A percentile compares a stretch with the other conserved stretches of the same genome.
These are phyloP conservation scores for Euspilapteryx auroguttella DNA, from an alignment of 2,888 invertebrate genomes.

Conservation along the genomic window DNA sequence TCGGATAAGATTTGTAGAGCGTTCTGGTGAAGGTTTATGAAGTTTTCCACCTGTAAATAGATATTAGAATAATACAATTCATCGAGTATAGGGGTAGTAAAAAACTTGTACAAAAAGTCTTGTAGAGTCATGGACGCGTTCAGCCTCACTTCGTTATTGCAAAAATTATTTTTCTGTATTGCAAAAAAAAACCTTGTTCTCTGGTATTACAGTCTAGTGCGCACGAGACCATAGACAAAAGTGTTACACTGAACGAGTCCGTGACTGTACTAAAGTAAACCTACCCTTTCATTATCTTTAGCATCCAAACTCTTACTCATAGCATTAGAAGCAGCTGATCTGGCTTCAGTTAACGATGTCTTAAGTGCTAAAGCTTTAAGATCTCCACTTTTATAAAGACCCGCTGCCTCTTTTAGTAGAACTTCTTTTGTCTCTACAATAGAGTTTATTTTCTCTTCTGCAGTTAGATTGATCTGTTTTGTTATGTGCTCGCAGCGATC, in stretches of 20 bases:
- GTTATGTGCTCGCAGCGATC: conserved; percentile 55
- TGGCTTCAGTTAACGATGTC: conserved; percentile 40
- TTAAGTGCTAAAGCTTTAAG: conserved; percentile 44
- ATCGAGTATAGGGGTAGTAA: no score
- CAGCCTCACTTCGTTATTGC: no score
- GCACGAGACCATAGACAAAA: no score
- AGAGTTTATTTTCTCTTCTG: conserved; percentile 52
- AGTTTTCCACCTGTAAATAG: conserved; percentile 51
- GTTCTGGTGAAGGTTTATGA: conserved; percentile 60
- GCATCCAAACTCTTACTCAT: conserved; percentile 24
- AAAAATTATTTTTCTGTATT: no score
- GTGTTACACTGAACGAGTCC: no score
- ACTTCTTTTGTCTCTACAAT: conserved; percentile 40
- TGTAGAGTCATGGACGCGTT: no score
- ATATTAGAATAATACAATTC: no score
- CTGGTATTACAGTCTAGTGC: no score
- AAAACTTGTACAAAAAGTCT: no score
- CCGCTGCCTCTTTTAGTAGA: conserved; percentile 35
- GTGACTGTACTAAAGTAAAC: no score
- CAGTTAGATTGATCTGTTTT: conserved; percentile 50
- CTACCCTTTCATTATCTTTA: conserved; percentile 44
- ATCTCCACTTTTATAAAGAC: conserved; percentile 40
- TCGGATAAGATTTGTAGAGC: conserved; percentile 58
- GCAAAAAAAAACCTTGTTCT: no score
- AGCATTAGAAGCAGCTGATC: conserved; percentile 30